A percentile compares a stretch with the other conserved stretches of the same genome.
These are phyloP conservation scores for Anas platyrhynchos DNA, from an alignment of 2,113 vertebrate genomes.

Conservation along the genomic window DNA sequence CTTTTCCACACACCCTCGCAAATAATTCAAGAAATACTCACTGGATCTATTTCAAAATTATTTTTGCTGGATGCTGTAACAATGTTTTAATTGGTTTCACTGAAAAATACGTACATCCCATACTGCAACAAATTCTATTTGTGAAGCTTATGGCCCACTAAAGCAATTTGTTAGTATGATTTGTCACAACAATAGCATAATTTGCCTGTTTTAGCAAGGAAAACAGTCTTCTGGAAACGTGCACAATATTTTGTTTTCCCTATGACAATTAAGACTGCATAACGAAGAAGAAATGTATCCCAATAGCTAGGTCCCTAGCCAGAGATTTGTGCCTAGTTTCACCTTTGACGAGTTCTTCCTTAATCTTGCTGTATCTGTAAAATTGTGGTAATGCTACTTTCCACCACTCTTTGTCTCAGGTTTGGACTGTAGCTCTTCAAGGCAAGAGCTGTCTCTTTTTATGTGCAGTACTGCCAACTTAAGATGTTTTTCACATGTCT, in stretches of 20 bases:
- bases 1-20: background rate
- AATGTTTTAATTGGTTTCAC: background rate
- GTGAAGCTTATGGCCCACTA: background rate
- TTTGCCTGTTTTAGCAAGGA: slow-evolving; percentile 18
- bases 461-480: slow-evolving; percentile 21
- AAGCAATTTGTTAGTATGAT: background rate
- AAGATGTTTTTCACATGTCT: slow-evolving; percentile 51
- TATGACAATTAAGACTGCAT: background rate
- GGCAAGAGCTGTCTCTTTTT: slow-evolving; percentile 41
- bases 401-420: background rate
- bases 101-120: background rate
- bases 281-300: background rate
- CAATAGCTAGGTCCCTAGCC: background rate
- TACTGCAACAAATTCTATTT: background rate
- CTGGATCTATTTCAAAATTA: slow-evolving; percentile 19
- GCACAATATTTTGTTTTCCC: background rate
- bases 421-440: slow-evolving; percentile 43
- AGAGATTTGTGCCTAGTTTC: background rate
- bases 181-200: slow-evolving; percentile 29
- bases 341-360: background rate
- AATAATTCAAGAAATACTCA: background rate
- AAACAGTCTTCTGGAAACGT: slow-evolving; percentile 11
- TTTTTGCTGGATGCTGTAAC: background rate
- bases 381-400: slow-evolving; percentile 1
- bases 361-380: slow-evolving; percentile 17